phyloP scores from a whole-genome alignment of 2,888 invertebrate genomes.

The Ramazzottius varieornatus region DNA sequence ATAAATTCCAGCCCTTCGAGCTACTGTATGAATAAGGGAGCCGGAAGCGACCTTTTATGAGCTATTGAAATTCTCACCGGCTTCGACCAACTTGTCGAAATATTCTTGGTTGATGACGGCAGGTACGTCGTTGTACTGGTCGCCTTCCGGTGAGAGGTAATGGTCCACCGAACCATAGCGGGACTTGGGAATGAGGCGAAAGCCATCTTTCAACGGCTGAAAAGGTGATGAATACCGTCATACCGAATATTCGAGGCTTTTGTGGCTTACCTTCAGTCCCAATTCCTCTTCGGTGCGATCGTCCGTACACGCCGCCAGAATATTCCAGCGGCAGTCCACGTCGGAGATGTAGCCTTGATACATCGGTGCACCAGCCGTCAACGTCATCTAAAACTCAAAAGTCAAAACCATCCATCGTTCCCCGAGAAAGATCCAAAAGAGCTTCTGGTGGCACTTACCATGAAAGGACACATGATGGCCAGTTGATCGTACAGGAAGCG shows the following conservation, averaged over 20 bases:
- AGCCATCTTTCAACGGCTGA: conserved; percentile 36
- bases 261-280: conserved; percentile 32
- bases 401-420: not conserved
- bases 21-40: conserved; percentile 1
- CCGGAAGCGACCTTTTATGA: conserved; percentile 1
- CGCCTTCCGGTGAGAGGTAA: conserved; percentile 65
- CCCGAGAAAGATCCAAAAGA: not conserved
- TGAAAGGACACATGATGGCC: conserved; percentile 80
- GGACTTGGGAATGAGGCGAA: conserved; percentile 62
- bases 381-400: conserved; percentile 39
- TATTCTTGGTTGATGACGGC: conserved; percentile 56
- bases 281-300: conserved; percentile 75
- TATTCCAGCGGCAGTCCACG: conserved; percentile 89
- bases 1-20: no score
- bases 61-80: conserved; percentile 27
- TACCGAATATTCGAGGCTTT: not conserved
- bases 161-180: conserved; percentile 92
- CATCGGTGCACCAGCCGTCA: conserved; percentile 84
- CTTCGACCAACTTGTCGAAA: conserved; percentile 51
- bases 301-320: conserved; percentile 82
- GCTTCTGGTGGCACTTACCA: conserved; percentile 32
- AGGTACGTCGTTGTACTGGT: conserved; percentile 67
- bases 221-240: no score
- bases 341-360: conserved; percentile 79
- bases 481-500: conserved; percentile 84